Evolutionary conservation across 1,140 invertebrate genomes (phyloP).

Genomic region (Maconellicoccus hirsutus): DNA sequence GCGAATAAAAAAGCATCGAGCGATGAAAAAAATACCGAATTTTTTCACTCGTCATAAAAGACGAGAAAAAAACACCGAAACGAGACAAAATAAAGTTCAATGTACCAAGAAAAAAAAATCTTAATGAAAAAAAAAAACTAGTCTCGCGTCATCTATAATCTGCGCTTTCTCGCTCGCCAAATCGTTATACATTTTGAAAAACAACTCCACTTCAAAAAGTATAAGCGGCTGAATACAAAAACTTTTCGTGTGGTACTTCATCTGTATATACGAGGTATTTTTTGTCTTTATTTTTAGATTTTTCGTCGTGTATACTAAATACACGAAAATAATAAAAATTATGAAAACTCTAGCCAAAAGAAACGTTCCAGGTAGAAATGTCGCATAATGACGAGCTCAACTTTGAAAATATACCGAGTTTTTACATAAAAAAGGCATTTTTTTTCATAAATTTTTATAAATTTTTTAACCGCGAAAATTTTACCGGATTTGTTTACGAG

Average conservation of each 20-base stretch:
- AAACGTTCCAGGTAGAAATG: too few relatives aligned
- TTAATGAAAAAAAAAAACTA: not conserved
- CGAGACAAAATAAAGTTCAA: constrained; percentile 12
- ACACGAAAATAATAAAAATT: too few relatives aligned
- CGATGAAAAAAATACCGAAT: not conserved
- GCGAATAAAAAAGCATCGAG: too few relatives aligned
- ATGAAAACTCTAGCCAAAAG: too few relatives aligned
- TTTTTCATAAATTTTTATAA: too few relatives aligned
- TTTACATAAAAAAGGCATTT: too few relatives aligned
- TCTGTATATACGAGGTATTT: not conserved
- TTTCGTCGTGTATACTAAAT: too few relatives aligned
- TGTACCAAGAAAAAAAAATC: not conserved
- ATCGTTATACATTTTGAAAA: constrained; percentile 11
- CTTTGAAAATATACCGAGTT: too few relatives aligned
- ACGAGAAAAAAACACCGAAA: not conserved
- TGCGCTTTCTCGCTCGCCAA: not conserved
- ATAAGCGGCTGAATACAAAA: not conserved
- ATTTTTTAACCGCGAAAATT: too few relatives aligned
- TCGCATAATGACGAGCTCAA: too few relatives aligned
- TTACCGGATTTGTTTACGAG: too few relatives aligned
- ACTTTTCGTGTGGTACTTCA: not conserved
- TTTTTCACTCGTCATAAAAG: not conserved
- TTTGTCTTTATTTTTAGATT: too few relatives aligned
- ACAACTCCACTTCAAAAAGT: constrained; percentile 11
- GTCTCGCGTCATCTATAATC: constrained; percentile 2